These are phyloP conservation scores for Drosophila nr. fundita DNA, from an alignment of 2,888 invertebrate species.

Conservation along the genomic window DNA sequence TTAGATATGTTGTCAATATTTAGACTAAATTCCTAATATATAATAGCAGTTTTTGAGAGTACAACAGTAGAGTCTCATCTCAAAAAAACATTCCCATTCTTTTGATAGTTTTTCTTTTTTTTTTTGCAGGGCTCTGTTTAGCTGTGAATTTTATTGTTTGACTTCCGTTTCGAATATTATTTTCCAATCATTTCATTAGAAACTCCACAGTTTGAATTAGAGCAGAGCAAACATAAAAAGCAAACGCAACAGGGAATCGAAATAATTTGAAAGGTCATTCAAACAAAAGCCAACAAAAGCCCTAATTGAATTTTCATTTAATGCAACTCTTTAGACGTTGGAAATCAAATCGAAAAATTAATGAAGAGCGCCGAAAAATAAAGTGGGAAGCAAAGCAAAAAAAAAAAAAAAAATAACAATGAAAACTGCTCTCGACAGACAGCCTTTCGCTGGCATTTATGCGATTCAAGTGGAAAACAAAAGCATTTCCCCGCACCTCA, in stretches of 20 bases:
- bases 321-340: constrained; percentile 42
- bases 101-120: not conserved
- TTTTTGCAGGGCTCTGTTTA: not conserved
- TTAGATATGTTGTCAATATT: not conserved
- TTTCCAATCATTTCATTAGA: constrained; percentile 14
- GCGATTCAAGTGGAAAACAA: constrained; percentile 72
- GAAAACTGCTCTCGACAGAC: constrained; percentile 59
- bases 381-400: constrained; percentile 42
- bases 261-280: constrained; percentile 1
- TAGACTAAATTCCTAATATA: not conserved
- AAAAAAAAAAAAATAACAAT: constrained; percentile 46
- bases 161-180: not conserved
- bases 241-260: constrained; percentile 1
- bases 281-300: constrained; percentile 34
- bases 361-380: constrained; percentile 57
- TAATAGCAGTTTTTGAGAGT: not conserved
- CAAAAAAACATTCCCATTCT: not conserved
- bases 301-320: constrained; percentile 68
- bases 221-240: constrained; percentile 2
- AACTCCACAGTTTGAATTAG: constrained; percentile 18
- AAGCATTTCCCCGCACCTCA: constrained; percentile 47
- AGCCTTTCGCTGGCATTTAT: constrained; percentile 5
- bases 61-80: not conserved
- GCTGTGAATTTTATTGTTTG: not conserved
- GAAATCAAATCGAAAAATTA: constrained; percentile 57